These are phyloP conservation scores for Ethmia dodecea DNA, from an alignment of 2,888 invertebrate genomes.

Conservation along the genomic window DNA sequence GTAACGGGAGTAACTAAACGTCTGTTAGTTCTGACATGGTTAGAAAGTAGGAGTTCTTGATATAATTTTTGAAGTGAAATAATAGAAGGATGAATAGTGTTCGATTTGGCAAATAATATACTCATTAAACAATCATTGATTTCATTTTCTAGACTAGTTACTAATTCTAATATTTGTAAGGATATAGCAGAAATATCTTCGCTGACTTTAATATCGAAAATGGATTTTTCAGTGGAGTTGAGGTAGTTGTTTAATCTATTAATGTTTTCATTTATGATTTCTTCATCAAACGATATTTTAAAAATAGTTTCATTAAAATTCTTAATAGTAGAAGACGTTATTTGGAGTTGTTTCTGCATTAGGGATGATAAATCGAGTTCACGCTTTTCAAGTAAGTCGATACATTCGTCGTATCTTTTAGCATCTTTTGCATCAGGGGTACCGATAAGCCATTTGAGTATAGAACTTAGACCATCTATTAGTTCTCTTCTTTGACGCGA, in stretches of 20 bases:
- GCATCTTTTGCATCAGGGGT: conserved; percentile 29
- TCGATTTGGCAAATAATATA: conserved; percentile 26
- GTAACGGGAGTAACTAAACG: not conserved
- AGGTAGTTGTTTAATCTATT: conserved; percentile 19
- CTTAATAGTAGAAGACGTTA: conserved; percentile 22
- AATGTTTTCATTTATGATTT: conserved; percentile 23
- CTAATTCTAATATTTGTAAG: conserved; percentile 20
- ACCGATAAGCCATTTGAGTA: conserved; percentile 28
- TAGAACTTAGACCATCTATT: conserved; percentile 24
- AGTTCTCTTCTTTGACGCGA: conserved; percentile 23
- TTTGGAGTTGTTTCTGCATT: conserved; percentile 25
- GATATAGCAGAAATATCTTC: conserved; percentile 24
- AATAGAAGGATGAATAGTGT: conserved; percentile 23
- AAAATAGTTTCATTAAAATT: conserved; percentile 24
- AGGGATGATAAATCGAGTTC: conserved; percentile 18
- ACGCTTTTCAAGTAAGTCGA: conserved; percentile 24
- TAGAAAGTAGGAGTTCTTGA: conserved; percentile 10
- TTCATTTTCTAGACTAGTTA: conserved; percentile 21
- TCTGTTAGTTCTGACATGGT: conserved; percentile 6
- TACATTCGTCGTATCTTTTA: conserved; percentile 25
- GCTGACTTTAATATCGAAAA: conserved; percentile 20
- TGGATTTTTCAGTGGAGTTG: conserved; percentile 14
- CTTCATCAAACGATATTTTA: conserved; percentile 25
- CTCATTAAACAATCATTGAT: conserved; percentile 21
- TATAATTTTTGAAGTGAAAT: conserved; percentile 15